Evolutionary conservation across 1,140 invertebrate genomes (phyloP).

Genomic region (Paraescarpia echinospica): DNA sequence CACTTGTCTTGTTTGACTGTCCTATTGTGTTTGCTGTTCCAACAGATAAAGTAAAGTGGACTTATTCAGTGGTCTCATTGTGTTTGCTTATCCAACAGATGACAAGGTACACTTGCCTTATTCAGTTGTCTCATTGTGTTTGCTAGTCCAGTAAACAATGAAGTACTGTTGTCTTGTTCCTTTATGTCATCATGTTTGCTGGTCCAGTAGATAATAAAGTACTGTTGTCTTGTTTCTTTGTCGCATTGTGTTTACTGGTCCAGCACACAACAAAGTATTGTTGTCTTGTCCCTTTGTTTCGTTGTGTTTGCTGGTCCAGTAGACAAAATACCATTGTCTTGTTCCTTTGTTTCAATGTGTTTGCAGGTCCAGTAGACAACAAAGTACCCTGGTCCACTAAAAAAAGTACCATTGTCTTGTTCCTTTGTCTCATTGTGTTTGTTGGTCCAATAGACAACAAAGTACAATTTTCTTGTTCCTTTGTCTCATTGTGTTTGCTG

Average conservation of each 20-base stretch:
- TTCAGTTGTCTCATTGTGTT: background rate
- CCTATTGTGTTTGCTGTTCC: no score
- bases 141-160: background rate
- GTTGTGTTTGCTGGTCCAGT: no score
- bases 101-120: background rate
- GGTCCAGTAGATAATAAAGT: conserved; percentile 44
- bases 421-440: no score
- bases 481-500: no score
- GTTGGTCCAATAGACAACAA: no score
- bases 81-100: background rate
- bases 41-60: no score
- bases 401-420: background rate
- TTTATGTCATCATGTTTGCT: no score
- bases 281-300: background rate
- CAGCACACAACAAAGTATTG: background rate
- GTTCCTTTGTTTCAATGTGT: background rate
- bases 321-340: no score
- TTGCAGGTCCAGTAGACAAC: background rate
- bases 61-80: background rate
- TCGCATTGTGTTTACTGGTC: background rate
- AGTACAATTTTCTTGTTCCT: no score
- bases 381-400: background rate
- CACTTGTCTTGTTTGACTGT: no score
- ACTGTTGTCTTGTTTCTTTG: background rate
- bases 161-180: no score